phyloP scores from a whole-genome alignment of 1,140 invertebrate species.

The Cardiocondyla obscurior region DNA sequence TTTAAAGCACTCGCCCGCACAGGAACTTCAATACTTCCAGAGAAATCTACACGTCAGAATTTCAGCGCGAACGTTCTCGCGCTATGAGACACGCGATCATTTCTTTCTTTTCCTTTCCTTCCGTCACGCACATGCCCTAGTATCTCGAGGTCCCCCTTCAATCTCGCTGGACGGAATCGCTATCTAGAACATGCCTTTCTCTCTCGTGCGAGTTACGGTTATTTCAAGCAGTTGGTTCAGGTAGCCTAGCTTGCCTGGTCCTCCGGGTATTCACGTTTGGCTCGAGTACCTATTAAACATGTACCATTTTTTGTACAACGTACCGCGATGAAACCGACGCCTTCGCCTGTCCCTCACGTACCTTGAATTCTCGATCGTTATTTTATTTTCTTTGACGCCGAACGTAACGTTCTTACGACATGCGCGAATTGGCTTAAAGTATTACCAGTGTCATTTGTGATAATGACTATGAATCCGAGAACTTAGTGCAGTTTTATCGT shows the following conservation, averaged over 20 bases:
- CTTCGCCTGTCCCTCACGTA: conserved; percentile 37
- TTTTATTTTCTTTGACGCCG: not conserved
- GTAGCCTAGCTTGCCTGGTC: not conserved
- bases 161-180: not conserved
- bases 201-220: conserved; percentile 25
- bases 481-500: not conserved
- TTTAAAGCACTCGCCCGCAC: not conserved
- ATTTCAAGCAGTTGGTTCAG: not conserved
- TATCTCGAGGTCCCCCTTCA: not conserved
- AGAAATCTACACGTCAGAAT: not conserved
- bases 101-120: not conserved
- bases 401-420: not conserved
- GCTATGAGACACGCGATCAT: not conserved
- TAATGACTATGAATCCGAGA: not conserved
- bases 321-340: conserved; percentile 49
- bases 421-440: not conserved
- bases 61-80: not conserved
- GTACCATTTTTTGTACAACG: conserved; percentile 7
- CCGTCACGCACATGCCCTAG: not conserved
- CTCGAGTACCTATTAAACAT: conserved; percentile 15
- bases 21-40: not conserved
- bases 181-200: conserved; percentile 68
- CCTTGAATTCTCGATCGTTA: conserved; percentile 3
- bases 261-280: conserved; percentile 11
- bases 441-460: not conserved